phyloP scores from a whole-genome alignment of 2,888 invertebrate genomes.

The Drosophila leonis region DNA sequence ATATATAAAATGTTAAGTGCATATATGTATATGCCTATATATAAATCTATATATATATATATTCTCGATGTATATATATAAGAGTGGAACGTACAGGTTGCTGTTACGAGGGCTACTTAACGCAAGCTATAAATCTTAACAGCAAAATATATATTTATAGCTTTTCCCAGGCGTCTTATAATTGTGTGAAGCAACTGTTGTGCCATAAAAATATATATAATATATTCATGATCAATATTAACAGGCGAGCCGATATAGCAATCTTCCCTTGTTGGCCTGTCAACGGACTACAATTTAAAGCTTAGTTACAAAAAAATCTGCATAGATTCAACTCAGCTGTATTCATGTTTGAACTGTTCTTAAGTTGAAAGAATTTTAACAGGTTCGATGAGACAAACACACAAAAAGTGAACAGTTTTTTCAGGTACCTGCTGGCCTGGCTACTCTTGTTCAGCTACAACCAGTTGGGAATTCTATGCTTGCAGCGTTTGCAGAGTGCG shows the following conservation, averaged over 20 bases:
- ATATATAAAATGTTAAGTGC: conserved; percentile 35
- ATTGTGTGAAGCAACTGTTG: not conserved
- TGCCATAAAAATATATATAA: not conserved
- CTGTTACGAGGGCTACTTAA: conserved; percentile 25
- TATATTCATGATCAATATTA: conserved; percentile 1
- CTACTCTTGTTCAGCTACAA: too few species aligned
- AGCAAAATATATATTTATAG: conserved; percentile 8
- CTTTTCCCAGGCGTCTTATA: not conserved
- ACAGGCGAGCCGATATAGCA: not conserved
- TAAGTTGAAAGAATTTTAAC: too few species aligned
- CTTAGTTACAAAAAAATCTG: too few species aligned
- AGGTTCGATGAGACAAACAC: too few species aligned
- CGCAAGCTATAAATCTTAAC: conserved; percentile 26
- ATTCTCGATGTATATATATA: not conserved
- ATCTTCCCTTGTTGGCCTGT: not conserved
- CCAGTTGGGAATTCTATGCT: too few species aligned
- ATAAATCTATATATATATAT: not conserved
- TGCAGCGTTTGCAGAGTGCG: too few species aligned
- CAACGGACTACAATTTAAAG: not conserved
- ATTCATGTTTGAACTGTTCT: too few species aligned
- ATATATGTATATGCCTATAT: not conserved
- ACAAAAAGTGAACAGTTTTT: too few species aligned
- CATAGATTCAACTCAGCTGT: not conserved
- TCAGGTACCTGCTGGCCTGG: too few species aligned
- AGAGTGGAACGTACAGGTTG: not conserved